Percentiles rank a stretch among this genome's conserved stretches.
These are phyloP conservation scores for Tenebrio molitor DNA, from an alignment of 1,140 invertebrate genomes.

Conservation along the genomic window DNA sequence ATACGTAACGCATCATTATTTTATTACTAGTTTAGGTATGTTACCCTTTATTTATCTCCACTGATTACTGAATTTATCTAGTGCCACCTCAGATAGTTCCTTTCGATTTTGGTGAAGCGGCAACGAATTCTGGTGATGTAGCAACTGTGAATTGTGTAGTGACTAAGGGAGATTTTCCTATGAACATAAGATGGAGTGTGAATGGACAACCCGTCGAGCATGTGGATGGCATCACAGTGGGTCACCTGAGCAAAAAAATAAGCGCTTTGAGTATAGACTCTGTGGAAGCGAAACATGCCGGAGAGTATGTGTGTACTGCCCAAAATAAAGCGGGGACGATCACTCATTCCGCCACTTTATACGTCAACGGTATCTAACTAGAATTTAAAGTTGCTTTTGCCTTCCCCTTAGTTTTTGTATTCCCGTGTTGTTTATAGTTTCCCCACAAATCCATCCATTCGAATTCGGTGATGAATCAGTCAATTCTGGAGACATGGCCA, in stretches of 20 bases:
- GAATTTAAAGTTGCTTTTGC: conserved; percentile 8
- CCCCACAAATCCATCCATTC: conserved; percentile 69
- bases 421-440: conserved; percentile 62
- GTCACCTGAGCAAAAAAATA: conserved; percentile 74
- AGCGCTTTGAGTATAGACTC: conserved; percentile 77
- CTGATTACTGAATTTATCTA: too few relatives aligned
- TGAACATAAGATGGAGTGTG: conserved; percentile 69
- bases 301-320: conserved; percentile 78
- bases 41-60: too few relatives aligned
- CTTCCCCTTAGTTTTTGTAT: conserved; percentile 37
- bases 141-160: conserved; percentile 70
- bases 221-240: conserved; percentile 62
- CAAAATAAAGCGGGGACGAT: conserved; percentile 76
- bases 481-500: conserved; percentile 70
- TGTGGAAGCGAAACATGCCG: conserved; percentile 70
- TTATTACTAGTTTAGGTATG: too few relatives aligned
- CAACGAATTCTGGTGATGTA: conserved; percentile 72
- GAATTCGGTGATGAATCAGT: conserved; percentile 68
- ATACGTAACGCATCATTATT: too few relatives aligned
- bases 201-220: conserved; percentile 55
- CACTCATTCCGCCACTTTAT: conserved; percentile 71
- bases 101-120: conserved; percentile 67
- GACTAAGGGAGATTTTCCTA: conserved; percentile 71
- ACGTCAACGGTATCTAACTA: conserved; percentile 74
- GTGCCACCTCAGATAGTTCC: conserved; percentile 70